phyloP scores from a whole-genome alignment of 2,888 invertebrate genomes.

The Drosophila tanythrix region DNA sequence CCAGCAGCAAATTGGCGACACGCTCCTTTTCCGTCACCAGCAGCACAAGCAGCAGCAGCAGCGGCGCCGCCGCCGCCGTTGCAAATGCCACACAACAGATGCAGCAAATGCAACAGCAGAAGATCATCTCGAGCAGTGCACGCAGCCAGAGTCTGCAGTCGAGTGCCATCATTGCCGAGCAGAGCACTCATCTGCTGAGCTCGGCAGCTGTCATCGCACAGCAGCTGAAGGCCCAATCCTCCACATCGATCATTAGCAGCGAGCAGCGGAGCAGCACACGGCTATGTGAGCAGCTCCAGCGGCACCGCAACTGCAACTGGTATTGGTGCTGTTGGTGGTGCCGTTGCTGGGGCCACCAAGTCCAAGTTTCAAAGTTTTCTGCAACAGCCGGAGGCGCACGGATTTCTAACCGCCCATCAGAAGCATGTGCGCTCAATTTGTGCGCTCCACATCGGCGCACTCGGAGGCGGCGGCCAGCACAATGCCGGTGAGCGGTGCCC shows the following conservation, averaged over 20 bases:
- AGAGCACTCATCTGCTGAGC: constrained; percentile 58
- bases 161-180: constrained; percentile 73
- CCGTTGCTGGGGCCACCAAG: constrained; percentile 49
- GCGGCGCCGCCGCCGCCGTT: constrained; percentile 26
- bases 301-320: constrained; percentile 14
- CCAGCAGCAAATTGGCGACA: constrained; percentile 71
- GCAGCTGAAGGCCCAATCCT: constrained; percentile 84
- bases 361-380: constrained; percentile 84
- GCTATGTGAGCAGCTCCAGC: constrained; percentile 66
- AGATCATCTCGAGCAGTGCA: constrained; percentile 78
- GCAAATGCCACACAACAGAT: constrained; percentile 3
- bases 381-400: constrained; percentile 83
- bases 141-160: constrained; percentile 84
- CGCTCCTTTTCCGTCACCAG: constrained; percentile 71
- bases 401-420: constrained; percentile 84
- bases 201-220: constrained; percentile 84
- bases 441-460: constrained; percentile 85
- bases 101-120: constrained; percentile 63
- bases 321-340: not conserved
- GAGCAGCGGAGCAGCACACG: constrained; percentile 78
- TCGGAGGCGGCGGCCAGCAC: constrained; percentile 81
- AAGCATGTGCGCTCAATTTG: constrained; percentile 85
- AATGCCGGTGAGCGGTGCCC: constrained; percentile 59
- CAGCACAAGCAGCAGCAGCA: constrained; percentile 61
- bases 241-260: constrained; percentile 82